phyloP scores from a whole-genome alignment of 2,113 vertebrate species.

The Channa maculata region DNA sequence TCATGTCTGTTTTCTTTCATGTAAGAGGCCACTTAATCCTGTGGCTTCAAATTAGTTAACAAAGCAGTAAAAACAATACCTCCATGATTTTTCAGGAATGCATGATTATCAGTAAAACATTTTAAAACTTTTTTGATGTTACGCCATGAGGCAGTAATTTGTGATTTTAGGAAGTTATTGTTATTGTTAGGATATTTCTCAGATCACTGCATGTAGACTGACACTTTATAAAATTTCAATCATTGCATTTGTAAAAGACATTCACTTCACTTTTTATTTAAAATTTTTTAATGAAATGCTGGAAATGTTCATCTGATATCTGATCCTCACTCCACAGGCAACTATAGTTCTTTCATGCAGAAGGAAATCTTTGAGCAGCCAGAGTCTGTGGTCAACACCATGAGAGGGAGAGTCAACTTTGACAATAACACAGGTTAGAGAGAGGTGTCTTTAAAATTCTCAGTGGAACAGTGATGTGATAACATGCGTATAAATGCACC shows the following conservation, averaged over 20 bases:
- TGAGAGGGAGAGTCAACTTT: conserved; percentile 98
- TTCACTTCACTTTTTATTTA: too few relatives aligned
- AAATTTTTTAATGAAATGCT: neutral
- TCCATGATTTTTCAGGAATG: conserved; percentile 13
- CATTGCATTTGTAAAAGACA: neutral
- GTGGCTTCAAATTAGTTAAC: conserved; percentile 4
- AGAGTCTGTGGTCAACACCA: conserved; percentile 98
- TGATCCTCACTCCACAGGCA: conserved; percentile 83
- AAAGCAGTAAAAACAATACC: conserved; percentile 12
- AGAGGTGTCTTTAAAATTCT: neutral
- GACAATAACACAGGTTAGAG: conserved; percentile 93
- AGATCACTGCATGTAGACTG: neutral
- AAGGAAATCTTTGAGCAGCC: conserved; percentile 99
- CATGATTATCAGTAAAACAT: conserved; percentile 20
- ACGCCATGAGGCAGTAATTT: conserved; percentile 3
- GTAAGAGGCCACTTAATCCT: neutral
- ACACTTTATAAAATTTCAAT: conserved; percentile 49
- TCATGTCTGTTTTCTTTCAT: conserved; percentile 26
- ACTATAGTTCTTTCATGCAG: conserved; percentile 99
- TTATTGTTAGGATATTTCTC: conserved; percentile 31
- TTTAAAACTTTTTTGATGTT: conserved; percentile 9
- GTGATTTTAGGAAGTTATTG: neutral
- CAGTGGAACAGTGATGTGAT: neutral
- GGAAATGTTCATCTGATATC: conserved; percentile 41
- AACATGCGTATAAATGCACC: neutral